Evolutionary conservation across 2,113 vertebrate species (phyloP).

Genomic region (Turdus rufiventris): DNA sequence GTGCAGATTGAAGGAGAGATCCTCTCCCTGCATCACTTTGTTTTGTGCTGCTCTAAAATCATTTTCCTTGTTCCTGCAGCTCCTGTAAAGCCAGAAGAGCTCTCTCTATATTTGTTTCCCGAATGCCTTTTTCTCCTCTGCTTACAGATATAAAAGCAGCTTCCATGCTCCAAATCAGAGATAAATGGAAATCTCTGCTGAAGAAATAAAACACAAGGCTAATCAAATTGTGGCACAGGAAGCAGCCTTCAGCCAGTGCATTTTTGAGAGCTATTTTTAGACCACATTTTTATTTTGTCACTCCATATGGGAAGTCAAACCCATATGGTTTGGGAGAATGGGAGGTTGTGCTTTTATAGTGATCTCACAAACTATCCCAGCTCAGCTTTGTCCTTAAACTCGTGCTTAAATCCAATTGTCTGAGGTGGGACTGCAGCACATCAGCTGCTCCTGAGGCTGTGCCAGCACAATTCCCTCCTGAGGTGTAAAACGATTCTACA

Average conservation of each 20-base stretch:
- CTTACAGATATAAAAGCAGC: constrained; percentile 11
- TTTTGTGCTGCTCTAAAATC: background rate
- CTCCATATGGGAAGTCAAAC: constrained; percentile 54
- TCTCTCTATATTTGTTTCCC: background rate
- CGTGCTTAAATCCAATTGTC: background rate
- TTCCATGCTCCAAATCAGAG: constrained; percentile 39
- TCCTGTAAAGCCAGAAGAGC: constrained; percentile 32
- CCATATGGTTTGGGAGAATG: constrained; percentile 43
- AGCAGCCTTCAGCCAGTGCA: constrained; percentile 38
- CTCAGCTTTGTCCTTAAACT: background rate
- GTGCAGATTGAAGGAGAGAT: background rate
- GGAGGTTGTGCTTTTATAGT: constrained; percentile 27
- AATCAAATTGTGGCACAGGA: constrained; percentile 29
- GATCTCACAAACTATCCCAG: background rate
- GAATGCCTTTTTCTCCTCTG: background rate
- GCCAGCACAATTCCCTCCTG: background rate
- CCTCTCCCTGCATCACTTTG: background rate
- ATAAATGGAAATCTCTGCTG: constrained; percentile 7
- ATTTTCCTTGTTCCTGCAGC: constrained; percentile 1
- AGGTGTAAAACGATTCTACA: background rate
- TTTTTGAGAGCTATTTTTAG: constrained; percentile 42
- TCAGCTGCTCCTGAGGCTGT: background rate
- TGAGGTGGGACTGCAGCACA: background rate
- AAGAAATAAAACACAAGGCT: constrained; percentile 30
- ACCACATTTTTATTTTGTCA: constrained; percentile 48